Conservation (phyloP, 2,113 vertebrate genomes). For the Leiothrix lutea region DNA sequence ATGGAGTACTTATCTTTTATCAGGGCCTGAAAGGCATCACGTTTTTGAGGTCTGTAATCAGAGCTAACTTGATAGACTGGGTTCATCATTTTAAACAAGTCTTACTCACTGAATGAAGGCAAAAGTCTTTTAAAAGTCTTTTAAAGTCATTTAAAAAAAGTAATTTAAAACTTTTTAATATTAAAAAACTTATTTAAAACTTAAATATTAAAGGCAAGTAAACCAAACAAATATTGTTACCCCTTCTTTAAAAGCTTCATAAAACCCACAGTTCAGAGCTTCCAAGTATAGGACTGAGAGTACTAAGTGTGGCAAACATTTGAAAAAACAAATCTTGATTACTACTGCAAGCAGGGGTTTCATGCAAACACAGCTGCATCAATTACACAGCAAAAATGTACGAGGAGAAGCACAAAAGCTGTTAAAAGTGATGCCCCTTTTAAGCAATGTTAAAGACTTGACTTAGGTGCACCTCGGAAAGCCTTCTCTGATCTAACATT, state of each 20-base stretch:
- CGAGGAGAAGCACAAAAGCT: background rate
- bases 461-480: background rate
- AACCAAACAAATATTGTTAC: background rate
- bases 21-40: background rate
- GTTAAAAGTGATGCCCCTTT: background rate
- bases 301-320: background rate
- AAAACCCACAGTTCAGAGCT: background rate
- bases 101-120: background rate
- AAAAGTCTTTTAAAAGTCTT: conserved; percentile 6
- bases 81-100: background rate
- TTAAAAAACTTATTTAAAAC: too few species aligned
- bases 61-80: background rate
- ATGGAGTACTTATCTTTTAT: background rate
- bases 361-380: conserved; percentile 7
- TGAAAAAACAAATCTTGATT: background rate
- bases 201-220: background rate
- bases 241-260: background rate
- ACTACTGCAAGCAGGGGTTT: background rate
- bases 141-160: too few species aligned
- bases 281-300: background rate
- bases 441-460: background rate
- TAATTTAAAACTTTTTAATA: too few species aligned
- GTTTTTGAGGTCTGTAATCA: background rate
- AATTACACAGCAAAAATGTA: background rate
- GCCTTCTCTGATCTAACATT: background rate